Evolutionary conservation across 2,888 invertebrate species (phyloP).

Genomic region (Ethmia dodecea): DNA sequence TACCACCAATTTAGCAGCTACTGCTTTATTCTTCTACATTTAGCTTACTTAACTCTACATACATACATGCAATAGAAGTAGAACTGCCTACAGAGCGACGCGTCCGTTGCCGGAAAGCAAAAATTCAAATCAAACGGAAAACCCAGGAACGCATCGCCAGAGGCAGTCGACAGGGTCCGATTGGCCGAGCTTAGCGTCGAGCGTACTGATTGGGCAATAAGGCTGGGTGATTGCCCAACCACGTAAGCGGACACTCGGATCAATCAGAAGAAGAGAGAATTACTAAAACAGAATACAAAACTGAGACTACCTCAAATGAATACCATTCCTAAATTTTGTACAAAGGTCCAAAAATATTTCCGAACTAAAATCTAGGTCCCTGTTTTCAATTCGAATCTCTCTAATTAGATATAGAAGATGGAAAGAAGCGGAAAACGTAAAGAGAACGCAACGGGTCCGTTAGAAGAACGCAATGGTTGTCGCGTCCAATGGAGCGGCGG

Average conservation of each 20-base stretch:
- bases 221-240: constrained; percentile 86
- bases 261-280: constrained; percentile 52
- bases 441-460: constrained; percentile 61
- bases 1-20: constrained; percentile 71
- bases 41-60: constrained; percentile 74
- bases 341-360: constrained; percentile 70
- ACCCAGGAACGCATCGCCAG: constrained; percentile 45
- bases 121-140: constrained; percentile 27
- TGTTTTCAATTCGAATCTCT: constrained; percentile 60
- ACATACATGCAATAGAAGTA: constrained; percentile 68
- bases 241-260: constrained; percentile 75
- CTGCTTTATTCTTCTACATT: constrained; percentile 54
- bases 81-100: constrained; percentile 45
- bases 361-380: constrained; percentile 69
- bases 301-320: constrained; percentile 19
- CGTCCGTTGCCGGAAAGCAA: constrained; percentile 42
- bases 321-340: constrained; percentile 45
- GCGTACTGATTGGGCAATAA: constrained; percentile 83
- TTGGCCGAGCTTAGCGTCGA: constrained; percentile 55
- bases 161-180: constrained; percentile 53
- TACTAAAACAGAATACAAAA: constrained; percentile 22
- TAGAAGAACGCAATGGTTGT: constrained; percentile 51
- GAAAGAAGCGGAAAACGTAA: constrained; percentile 30
- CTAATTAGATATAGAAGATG: constrained; percentile 27
- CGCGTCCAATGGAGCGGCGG: constrained; percentile 61